Evolutionary conservation across 2,113 vertebrate genomes (phyloP).

Genomic region (Thalassoma bifasciatum): DNA sequence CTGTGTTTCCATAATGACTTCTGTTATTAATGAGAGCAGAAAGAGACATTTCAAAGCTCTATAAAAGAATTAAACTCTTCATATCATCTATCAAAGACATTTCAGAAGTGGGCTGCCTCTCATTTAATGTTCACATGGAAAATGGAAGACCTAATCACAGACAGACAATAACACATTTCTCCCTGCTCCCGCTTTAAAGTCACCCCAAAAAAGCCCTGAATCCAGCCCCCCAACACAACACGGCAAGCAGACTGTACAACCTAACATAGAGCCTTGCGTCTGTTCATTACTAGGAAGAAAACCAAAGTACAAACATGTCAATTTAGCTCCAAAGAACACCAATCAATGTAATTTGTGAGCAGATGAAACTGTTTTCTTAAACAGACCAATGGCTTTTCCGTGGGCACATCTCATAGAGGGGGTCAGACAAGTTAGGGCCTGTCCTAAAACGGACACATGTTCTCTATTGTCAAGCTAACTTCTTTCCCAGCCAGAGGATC

Average conservation of each 20-base stretch:
- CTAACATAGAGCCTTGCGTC: conserved; percentile 62
- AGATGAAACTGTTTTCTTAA: conserved; percentile 44
- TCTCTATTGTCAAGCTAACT: conserved; percentile 79
- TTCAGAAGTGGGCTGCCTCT: conserved; percentile 74
- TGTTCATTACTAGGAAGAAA: conserved; percentile 45
- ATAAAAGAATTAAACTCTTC: conserved; percentile 62
- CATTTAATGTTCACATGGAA: conserved; percentile 74
- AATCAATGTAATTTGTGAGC: conserved; percentile 30
- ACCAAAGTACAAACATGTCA: conserved; percentile 44
- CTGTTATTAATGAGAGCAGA: conserved; percentile 61
- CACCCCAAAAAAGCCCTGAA: conserved; percentile 44
- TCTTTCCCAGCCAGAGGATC: conserved; percentile 79
- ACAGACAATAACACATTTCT: conserved; percentile 72
- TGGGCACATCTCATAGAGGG: conserved; percentile 65
- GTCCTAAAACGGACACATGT: conserved; percentile 80
- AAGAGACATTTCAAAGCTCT: conserved; percentile 58
- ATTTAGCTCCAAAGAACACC: conserved; percentile 44
- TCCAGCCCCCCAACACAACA: conserved; percentile 30
- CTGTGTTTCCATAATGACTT: conserved; percentile 43
- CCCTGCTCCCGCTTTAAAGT: conserved; percentile 52
- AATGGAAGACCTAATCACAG: conserved; percentile 72
- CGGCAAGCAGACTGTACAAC: conserved; percentile 18
- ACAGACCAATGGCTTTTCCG: conserved; percentile 49
- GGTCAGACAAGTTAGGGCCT: conserved; percentile 80
- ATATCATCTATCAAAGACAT: conserved; percentile 79